Evolutionary conservation across 2,113 vertebrate species (phyloP).

Genomic region (Colossoma macropomum): DNA sequence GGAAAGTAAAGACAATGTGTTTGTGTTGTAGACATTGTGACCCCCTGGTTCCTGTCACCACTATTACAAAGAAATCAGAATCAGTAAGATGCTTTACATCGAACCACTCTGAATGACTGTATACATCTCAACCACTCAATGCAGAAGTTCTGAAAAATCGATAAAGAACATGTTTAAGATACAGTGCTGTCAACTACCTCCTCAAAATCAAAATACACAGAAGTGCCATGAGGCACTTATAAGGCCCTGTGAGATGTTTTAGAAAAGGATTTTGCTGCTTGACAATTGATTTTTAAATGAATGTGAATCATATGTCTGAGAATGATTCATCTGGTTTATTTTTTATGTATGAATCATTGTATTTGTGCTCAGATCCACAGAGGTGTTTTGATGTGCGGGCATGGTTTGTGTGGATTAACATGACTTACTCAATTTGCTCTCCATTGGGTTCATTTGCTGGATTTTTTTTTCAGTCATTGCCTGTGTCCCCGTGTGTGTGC

Average conservation of each 20-base stretch:
- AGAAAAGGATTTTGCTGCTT: neutral
- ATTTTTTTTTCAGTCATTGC: neutral
- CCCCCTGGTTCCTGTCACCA: too few species aligned
- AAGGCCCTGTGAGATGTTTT: neutral
- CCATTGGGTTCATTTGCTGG: neutral
- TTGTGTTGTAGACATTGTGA: too few species aligned
- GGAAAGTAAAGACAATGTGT: too few species aligned
- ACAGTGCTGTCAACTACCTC: too few species aligned
- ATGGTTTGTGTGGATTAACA: neutral
- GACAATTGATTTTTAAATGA: neutral
- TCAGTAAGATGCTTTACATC: too few species aligned
- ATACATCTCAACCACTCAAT: too few species aligned
- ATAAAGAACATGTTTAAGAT: too few species aligned
- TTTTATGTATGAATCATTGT: neutral
- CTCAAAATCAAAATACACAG: too few species aligned
- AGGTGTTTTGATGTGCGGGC: conserved; percentile 6
- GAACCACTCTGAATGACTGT: too few species aligned
- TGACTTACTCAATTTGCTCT: neutral
- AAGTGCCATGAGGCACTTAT: neutral
- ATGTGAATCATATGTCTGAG: neutral
- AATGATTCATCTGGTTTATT: conserved; percentile 5
- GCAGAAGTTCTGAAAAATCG: too few species aligned
- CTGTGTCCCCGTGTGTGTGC: conserved; percentile 62
- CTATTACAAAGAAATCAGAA: too few species aligned
- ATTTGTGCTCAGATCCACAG: neutral